Base-by-base conservation (phyloP, 2,888 invertebrate genomes). In the Tinea semifulvella region DNA sequence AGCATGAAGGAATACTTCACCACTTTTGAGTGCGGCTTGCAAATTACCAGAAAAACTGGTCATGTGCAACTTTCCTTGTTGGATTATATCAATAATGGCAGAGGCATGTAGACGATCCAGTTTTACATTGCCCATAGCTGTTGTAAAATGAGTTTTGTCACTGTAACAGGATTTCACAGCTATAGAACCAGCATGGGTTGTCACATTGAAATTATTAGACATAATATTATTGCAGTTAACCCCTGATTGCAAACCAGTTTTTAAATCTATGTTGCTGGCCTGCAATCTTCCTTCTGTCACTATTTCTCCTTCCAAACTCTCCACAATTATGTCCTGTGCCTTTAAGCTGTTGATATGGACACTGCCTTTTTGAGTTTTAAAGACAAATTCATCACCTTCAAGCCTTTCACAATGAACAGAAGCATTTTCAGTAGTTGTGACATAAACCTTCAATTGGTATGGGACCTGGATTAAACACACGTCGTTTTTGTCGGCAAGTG, bases 401-500 rank as follows among this genome's bases (percentile, higher is more conserved):
- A 82, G 51, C 47, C 71, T 74, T 0, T 63, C 55, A 48, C 82
- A 53, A 49, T 71, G 65, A 8, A 82, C 76, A 10, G 76, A 74
- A 0, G 82, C 80, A 48, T 61, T 61, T 1, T 80, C 77, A 17
- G 73, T 74, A 1, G 80, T 65, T 36, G 67, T 68, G 3, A 80
- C 75, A 52, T 77, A 72, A 7, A 80, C 72, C 50, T 74, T 76
- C 13, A 81, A 58, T 46, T 80, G 68, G 50, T 80, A 76, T n/a
- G 82, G 82, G 28, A 82, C 73, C 52, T 72, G 69, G 55, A 82
- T 71, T 46, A 82, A 53, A 47, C 82, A 82, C 1, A 82, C 69
- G 44, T 82, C 82, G 46, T 76, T 75, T 18, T 67, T 57, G 44
- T 75, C 74, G 0, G 73, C 65, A 3, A 65, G 52, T 1, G 62